These are phyloP conservation scores for Muraenolepis orangiensis DNA, from an alignment of 2,797 vertebrate genomes.

Conservation along the genomic window DNA sequence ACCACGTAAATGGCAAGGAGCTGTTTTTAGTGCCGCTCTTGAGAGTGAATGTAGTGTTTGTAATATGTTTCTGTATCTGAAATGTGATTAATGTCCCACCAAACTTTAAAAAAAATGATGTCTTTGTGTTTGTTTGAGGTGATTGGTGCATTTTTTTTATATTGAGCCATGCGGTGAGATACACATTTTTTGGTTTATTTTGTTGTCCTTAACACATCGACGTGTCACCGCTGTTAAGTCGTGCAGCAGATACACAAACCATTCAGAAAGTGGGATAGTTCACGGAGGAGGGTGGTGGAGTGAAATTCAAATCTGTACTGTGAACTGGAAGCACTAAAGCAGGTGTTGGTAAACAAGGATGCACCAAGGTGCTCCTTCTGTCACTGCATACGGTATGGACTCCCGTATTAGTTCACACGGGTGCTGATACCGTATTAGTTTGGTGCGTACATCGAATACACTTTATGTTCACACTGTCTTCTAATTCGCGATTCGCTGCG, in stretches of 20 bases:
- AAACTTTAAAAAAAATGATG: background rate
- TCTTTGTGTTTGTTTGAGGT: background rate
- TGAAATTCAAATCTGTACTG: background rate
- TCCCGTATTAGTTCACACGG: no score
- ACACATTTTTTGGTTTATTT: no score
- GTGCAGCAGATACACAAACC: background rate
- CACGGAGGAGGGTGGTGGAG: background rate
- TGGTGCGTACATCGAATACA: no score
- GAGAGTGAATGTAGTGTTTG: background rate
- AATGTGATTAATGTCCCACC: background rate
- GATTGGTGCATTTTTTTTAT: background rate
- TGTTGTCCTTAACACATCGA: background rate
- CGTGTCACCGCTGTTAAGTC: background rate
- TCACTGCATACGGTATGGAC: no score
- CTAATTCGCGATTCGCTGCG: no score
- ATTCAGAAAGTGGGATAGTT: background rate
- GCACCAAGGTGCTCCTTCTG: no score
- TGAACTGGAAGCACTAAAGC: background rate
- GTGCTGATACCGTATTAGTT: no score
- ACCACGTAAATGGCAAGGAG: background rate
- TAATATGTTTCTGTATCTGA: no score
- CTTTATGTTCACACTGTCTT: no score
- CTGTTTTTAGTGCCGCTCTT: background rate
- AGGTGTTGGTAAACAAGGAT: no score
- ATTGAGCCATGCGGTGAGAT: background rate